Percentiles rank a stretch among this genome's conserved stretches.
phyloP scores from a whole-genome alignment of 2,797 vertebrate species.

The Hafferia zeledoni region DNA sequence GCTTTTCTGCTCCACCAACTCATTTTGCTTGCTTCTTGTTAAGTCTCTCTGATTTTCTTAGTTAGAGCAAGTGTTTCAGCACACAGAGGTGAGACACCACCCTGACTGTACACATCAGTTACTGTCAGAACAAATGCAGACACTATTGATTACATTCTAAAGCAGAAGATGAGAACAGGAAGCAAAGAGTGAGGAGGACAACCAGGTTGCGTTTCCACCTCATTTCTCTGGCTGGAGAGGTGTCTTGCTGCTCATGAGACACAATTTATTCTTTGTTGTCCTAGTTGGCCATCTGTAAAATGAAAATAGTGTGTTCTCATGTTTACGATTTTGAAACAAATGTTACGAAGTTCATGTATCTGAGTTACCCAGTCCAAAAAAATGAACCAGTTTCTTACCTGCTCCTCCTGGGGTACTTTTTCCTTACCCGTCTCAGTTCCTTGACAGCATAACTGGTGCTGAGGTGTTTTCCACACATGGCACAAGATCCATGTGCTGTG shows the following conservation, averaged over 20 bases:
- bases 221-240: background rate
- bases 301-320: background rate
- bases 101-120: background rate
- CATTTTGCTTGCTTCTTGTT: background rate
- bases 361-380: background rate
- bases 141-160: background rate
- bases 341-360: background rate
- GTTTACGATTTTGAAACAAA: background rate
- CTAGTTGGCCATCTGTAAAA: background rate
- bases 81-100: fast-evolving
- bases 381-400: background rate
- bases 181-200: background rate
- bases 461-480: background rate
- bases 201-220: background rate
- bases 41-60: background rate
- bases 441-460: background rate
- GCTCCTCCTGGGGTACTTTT: background rate
- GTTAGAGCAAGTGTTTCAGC: background rate
- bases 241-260: background rate
- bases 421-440: background rate
- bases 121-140: background rate
- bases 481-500: fast-evolving
- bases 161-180: background rate
- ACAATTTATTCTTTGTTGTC: background rate
- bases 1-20: background rate